phyloP scores from a whole-genome alignment of 2,888 invertebrate species.

The Drosophila colorata region DNA sequence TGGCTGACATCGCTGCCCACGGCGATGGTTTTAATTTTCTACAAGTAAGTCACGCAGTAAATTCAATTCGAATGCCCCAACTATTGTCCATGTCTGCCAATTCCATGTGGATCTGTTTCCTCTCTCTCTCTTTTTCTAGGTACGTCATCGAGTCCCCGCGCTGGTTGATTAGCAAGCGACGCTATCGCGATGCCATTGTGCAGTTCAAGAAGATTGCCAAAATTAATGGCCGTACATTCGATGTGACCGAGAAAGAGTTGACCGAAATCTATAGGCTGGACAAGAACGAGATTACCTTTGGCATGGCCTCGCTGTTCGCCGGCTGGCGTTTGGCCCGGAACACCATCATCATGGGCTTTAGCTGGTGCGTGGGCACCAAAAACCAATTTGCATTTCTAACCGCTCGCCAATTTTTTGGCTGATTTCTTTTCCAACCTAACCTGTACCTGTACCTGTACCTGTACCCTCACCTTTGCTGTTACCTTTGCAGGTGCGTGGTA shows the following conservation, averaged over 20 bases:
- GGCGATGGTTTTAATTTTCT: constrained; percentile 84
- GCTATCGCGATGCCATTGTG: constrained; percentile 85
- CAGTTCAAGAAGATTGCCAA: constrained; percentile 87
- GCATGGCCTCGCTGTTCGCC: constrained; percentile 87
- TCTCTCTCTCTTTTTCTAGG: constrained; percentile 80
- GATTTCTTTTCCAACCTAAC: constrained; percentile 9
- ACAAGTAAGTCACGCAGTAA: constrained; percentile 84
- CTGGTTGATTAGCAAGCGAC: constrained; percentile 87
- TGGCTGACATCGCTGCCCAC: constrained; percentile 86
- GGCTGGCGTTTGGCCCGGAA: constrained; percentile 87
- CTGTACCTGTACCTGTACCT: background rate
- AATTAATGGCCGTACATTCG: constrained; percentile 86
- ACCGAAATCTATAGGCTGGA: constrained; percentile 84
- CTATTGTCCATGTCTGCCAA: constrained; percentile 22
- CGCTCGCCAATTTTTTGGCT: constrained; percentile 39
- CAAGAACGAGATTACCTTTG: constrained; percentile 85
- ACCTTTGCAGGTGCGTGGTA: constrained; percentile 85
- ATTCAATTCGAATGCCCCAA: constrained; percentile 47
- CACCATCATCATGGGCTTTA: constrained; percentile 86
- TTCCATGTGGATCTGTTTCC: background rate
- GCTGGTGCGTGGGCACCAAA: constrained; percentile 85
- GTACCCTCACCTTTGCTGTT: background rate
- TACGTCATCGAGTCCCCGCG: constrained; percentile 88
- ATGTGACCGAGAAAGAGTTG: constrained; percentile 85
- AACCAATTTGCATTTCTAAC: constrained; percentile 73